Percentiles rank a stretch among this genome's conserved stretches.
Conservation (phyloP, 2,113 vertebrate genomes). For the Nerophis lumbriciformis region DNA sequence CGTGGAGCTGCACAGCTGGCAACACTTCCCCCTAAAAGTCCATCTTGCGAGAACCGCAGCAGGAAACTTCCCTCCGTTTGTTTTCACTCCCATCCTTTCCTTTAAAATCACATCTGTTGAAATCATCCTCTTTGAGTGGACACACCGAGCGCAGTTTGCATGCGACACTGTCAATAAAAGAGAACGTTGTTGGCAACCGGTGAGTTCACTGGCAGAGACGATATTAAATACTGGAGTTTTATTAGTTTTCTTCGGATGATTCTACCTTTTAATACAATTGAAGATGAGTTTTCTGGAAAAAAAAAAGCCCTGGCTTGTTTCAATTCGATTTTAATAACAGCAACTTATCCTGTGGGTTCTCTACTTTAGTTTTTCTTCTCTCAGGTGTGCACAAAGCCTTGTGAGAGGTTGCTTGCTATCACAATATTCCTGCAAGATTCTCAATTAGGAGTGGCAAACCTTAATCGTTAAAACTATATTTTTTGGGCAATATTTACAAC, state of each 20-base stretch:
- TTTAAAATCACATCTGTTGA: slow-evolving; percentile 4
- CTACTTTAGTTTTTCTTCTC: background rate
- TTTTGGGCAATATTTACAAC: no score
- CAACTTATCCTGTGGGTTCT: background rate
- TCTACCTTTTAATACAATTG: background rate
- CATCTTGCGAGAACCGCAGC: background rate
- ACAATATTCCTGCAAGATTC: background rate
- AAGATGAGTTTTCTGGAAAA: background rate
- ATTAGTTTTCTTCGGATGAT: background rate
- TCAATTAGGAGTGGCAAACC: no score
- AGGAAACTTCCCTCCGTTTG: background rate
- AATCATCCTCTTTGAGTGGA: background rate
- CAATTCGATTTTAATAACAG: background rate
- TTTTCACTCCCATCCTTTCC: slow-evolving; percentile 2
- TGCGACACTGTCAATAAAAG: background rate
- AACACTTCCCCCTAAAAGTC: background rate
- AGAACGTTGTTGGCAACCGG: background rate
- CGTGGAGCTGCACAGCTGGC: background rate
- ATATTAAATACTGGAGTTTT: background rate
- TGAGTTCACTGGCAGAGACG: background rate
- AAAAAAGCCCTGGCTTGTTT: background rate
- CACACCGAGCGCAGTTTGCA: background rate
- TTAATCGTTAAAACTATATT: no score
- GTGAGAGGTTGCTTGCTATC: no score
- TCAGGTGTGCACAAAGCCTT: background rate